phyloP scores from a whole-genome alignment of 1,140 invertebrate species.

The Trypoxylus dichotomus region DNA sequence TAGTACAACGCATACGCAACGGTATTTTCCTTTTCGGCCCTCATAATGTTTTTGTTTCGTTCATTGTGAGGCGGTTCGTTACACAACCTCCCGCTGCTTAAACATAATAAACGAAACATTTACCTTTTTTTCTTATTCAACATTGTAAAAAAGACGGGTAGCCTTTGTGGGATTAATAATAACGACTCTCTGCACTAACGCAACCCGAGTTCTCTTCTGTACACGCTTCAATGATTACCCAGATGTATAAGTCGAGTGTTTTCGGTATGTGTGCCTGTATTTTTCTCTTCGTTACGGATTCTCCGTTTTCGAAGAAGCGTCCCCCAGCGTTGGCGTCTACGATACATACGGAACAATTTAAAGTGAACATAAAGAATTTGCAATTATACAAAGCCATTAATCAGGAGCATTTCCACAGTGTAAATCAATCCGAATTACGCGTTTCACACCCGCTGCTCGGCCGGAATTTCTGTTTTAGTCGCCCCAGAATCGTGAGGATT shows the following conservation, averaged over 20 bases:
- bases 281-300: slow-evolving; percentile 14
- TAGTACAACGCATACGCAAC: background rate
- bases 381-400: slow-evolving; percentile 52
- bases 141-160: slow-evolving; percentile 19
- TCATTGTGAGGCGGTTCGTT: slow-evolving; percentile 27
- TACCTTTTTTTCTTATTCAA: slow-evolving; percentile 26
- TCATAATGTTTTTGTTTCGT: slow-evolving; percentile 21
- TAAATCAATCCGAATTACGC: slow-evolving; percentile 52
- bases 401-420: slow-evolving; percentile 50
- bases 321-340: background rate
- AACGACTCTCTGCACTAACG: slow-evolving; percentile 2
- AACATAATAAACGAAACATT: slow-evolving; percentile 29
- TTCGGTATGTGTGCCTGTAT: background rate
- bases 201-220: background rate
- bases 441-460: slow-evolving; percentile 46
- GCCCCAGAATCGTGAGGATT: slow-evolving; percentile 42
- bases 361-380: slow-evolving; percentile 52
- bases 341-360: slow-evolving; percentile 34
- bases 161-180: slow-evolving; percentile 24
- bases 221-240: slow-evolving; percentile 17
- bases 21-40: background rate
- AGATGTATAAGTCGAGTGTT: slow-evolving; percentile 12
- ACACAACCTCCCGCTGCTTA: slow-evolving; percentile 29
- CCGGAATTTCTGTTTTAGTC: slow-evolving; percentile 42
- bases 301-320: background rate